These are phyloP conservation scores for Lamellibrachia satsuma DNA, from an alignment of 2,888 invertebrate genomes.

Conservation along the genomic window DNA sequence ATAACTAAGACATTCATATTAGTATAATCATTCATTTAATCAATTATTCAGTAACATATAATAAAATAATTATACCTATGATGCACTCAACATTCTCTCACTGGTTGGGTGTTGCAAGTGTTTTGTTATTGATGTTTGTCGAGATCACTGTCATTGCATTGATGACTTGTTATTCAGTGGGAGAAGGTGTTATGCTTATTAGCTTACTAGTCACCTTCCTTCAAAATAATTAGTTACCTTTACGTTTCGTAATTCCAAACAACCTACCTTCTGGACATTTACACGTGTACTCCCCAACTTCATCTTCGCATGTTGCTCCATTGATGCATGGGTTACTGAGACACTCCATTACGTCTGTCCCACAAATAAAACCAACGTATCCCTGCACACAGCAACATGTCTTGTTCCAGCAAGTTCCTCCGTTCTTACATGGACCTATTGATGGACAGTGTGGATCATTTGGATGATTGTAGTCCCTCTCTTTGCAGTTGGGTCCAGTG, in stretches of 20 bases:
- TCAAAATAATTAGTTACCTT: too few relatives aligned
- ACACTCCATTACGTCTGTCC: not conserved
- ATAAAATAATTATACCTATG: too few relatives aligned
- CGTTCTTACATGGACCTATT: not conserved
- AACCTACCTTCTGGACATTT: constrained; percentile 17
- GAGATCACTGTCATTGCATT: too few relatives aligned
- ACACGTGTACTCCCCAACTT: not conserved
- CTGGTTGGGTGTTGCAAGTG: too few relatives aligned
- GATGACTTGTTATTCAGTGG: too few relatives aligned
- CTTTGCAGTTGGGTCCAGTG: not conserved
- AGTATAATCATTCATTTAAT: not conserved
- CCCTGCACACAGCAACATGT: constrained; percentile 18
- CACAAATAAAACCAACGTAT: not conserved
- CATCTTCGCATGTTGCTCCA: constrained; percentile 17
- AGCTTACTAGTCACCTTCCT: too few relatives aligned
- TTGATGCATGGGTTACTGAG: not conserved
- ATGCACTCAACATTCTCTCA: too few relatives aligned
- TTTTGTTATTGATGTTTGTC: too few relatives aligned
- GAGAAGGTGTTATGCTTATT: too few relatives aligned
- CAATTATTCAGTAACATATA: not conserved
- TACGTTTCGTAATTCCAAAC: not conserved
- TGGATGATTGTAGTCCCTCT: not conserved
- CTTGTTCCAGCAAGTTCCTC: constrained; percentile 18
- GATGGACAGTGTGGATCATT: constrained; percentile 18
- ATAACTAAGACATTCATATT: not conserved